Evolutionary conservation across 2,888 invertebrate genomes (phyloP).

Genomic region (Agrypnus murinus): DNA sequence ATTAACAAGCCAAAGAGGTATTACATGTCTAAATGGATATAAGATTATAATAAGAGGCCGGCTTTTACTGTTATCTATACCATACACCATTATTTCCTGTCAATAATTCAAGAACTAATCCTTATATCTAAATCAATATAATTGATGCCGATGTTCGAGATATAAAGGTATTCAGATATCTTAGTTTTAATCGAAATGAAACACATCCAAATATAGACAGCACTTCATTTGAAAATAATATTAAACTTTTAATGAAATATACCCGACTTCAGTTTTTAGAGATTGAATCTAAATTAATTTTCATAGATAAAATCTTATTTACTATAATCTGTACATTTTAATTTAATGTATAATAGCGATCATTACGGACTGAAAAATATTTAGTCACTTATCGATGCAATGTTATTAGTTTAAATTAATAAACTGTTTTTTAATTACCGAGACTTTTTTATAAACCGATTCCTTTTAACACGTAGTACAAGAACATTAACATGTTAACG

Average conservation of each 20-base stretch:
- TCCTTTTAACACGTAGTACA: too few relatives aligned
- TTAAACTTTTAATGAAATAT: conserved; percentile 27
- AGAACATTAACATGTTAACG: too few relatives aligned
- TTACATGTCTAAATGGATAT: too few relatives aligned
- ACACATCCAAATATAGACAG: conserved; percentile 40
- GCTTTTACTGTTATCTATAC: conserved; percentile 5
- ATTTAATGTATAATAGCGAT: not conserved
- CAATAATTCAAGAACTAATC: conserved; percentile 35
- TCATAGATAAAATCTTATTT: conserved; percentile 17
- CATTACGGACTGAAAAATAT: too few relatives aligned
- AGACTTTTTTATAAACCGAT: too few relatives aligned
- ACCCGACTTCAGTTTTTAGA: conserved; percentile 16
- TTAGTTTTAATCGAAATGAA: conserved; percentile 35
- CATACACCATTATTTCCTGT: conserved; percentile 33
- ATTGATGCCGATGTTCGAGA: conserved; percentile 32
- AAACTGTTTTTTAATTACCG: too few relatives aligned
- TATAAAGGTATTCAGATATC: conserved; percentile 36
- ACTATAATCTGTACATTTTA: conserved; percentile 14
- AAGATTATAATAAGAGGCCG: not conserved
- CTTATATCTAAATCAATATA: conserved; percentile 40
- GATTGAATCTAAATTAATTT: conserved; percentile 27
- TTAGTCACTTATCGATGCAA: too few relatives aligned
- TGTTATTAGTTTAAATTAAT: too few relatives aligned
- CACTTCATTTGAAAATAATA: conserved; percentile 35
- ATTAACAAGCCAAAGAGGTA: not conserved